Base-by-base conservation (phyloP, 2,113 vertebrate genomes). In the Melanotaenia duboulayi region DNA sequence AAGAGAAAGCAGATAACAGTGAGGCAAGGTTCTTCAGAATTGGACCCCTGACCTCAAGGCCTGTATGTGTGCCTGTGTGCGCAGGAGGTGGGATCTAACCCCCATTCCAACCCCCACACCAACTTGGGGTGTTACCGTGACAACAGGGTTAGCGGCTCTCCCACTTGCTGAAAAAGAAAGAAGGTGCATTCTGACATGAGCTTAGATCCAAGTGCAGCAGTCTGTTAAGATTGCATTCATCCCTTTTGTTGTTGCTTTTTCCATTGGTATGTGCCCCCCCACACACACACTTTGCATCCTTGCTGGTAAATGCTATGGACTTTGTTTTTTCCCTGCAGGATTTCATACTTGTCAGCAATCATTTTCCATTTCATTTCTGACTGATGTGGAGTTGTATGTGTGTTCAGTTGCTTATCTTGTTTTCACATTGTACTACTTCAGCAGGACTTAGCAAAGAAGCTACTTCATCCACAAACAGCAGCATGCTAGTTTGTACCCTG, bases 61-160 rank as follows among this genome's bases (percentile, higher is more conserved):
- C 19, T 56, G 52, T 67, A 40, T 70, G 57, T 59, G 64, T 42
- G 42, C 51, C 60, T 61, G 57, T 44, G 68, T 58, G 59, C 32
- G 59, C 25, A 67, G 57, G 61, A 78, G 62, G 11, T 54, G 71
- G 68, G 35, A 62, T 25, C 11, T 24, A 28, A 60, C 4, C 19
- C 35, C 54, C 11, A 12, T 12, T 59, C 37, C 51, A 62, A 63
- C 79, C 19, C 51, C 28, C 48, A 39, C 51, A 56, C 56, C 66
- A 61, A 66, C 76, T 75, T 39, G 7, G 65, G 76, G 58, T 55
- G 81, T 89, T 87, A 62, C 88, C 79, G 86, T 81, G 76, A 87
- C 78, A 66, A 89, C 80, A 20, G 72, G 89, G 81, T 89, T 81
- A 86, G 71, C 83, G 83, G 86, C 84, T 71, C 69, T 76, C 74